Conservation (phyloP, 2,113 vertebrate species). For the human region DNA sequence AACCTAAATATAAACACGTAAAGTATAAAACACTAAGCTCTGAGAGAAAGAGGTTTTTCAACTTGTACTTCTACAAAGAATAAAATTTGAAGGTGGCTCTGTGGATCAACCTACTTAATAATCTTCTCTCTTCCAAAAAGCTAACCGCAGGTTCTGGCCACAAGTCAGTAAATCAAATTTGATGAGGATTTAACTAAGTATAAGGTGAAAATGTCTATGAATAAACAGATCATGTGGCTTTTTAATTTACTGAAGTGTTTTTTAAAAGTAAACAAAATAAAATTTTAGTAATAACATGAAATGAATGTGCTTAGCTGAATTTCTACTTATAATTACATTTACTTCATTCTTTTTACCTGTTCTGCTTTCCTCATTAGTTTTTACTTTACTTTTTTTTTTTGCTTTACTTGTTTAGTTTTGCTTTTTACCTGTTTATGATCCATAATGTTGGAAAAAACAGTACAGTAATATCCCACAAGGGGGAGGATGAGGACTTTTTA, state of each 20-base stretch:
- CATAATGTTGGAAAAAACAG: background rate
- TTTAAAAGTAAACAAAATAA: slow-evolving; percentile 67
- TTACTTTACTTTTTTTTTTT: no score
- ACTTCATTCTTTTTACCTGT: background rate
- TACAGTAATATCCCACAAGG: background rate
- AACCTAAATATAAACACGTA: background rate
- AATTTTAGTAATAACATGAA: slow-evolving; percentile 25
- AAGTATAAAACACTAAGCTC: background rate
- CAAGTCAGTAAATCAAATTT: slow-evolving; percentile 84
- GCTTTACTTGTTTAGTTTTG: background rate
- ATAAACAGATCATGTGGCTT: slow-evolving; percentile 72
- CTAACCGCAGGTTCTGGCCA: slow-evolving; percentile 83
- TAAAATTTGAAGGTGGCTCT: slow-evolving; percentile 76
- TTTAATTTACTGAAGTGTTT: slow-evolving; percentile 51
- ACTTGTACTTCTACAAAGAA: slow-evolving; percentile 41
- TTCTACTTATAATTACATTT: background rate
- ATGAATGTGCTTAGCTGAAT: background rate
- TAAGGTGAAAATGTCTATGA: slow-evolving; percentile 78
- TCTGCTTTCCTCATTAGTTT: no score
- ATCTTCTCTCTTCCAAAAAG: slow-evolving; percentile 79
- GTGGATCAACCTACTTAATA: slow-evolving; percentile 76
- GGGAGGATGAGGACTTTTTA: background rate
- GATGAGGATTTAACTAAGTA: slow-evolving; percentile 79
- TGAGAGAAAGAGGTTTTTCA: background rate
- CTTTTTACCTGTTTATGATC: background rate